Base-by-base conservation (phyloP, 2,113 vertebrate genomes). In the Cacatua alba region DNA sequence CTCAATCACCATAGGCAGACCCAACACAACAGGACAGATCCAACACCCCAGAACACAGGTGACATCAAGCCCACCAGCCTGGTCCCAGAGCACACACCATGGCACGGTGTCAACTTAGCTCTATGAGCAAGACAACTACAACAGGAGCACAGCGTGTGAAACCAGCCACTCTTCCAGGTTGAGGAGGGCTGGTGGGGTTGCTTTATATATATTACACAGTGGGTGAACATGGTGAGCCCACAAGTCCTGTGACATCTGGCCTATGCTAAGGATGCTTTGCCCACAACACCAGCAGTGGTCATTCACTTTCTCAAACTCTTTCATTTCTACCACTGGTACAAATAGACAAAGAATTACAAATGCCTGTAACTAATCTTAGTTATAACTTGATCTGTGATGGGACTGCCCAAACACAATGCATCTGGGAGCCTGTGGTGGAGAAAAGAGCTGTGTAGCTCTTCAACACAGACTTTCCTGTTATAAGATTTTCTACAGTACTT, bases 81-180 rank as follows among this genome's bases (percentile, higher is more conserved):
- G 0, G 9, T 53, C 52, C 7, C 24, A 20, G 51, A 29, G n/a
- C 12, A 8, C 0, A 3, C 17, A 14, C 35, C 48, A 19, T 1
- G 4, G n/a, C 48, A 7, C 0, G 0, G 25, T 28, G n/a, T 18
- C 82, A 79, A 29, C 63, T n/a, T 26, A 15, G 46, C 24, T 23
- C 68, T n/a, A 4, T 8, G 2, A 33, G 31, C 0, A 0, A 43
- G 35, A 11, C 31, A 65, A 49, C 49, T 43, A 7, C n/a, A 21
- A 24, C 55, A 51, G 48, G 41, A 65, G 46, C 82, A 62, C 15
- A 25, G 44, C 0, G 3, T 64, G 46, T 12, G 39, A 41, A 51
- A 44, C 21, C 46, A 82, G 21, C n/a, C 2, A 6, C 44, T 33
- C 35, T 65, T 7, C 11, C 41, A 5, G 1, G 7, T 8, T 1